phyloP scores from a whole-genome alignment of 2,113 vertebrate genomes.

The Rhynchomys soricoides region DNA sequence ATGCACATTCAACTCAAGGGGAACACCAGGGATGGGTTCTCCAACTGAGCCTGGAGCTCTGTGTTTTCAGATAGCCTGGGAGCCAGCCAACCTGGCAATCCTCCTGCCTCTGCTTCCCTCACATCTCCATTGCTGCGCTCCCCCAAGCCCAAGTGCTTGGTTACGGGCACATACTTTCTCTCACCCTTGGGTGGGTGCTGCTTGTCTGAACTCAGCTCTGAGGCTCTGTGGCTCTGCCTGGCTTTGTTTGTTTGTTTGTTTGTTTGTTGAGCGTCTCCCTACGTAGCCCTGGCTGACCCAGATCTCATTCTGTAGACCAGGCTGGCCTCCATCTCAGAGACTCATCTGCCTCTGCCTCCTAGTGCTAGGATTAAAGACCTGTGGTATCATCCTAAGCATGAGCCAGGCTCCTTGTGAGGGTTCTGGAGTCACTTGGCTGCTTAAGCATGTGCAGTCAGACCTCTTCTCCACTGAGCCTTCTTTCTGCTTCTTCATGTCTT shows the following conservation, averaged over 20 bases:
- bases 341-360: background rate
- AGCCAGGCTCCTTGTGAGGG: background rate
- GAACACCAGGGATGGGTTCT: no score
- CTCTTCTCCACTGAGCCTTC: background rate
- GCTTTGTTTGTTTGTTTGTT: background rate
- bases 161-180: no score
- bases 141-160: background rate
- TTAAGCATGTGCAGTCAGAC: no score
- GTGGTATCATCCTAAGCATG: no score
- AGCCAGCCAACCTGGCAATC: no score
- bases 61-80: background rate
- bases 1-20: background rate
- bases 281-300: background rate
- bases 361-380: background rate
- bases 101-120: background rate
- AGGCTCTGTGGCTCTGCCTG: background rate
- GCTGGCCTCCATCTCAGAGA: background rate
- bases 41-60: no score
- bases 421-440: no score
- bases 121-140: background rate
- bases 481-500: constrained; percentile 12
- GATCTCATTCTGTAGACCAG: background rate
- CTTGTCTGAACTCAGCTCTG: background rate
- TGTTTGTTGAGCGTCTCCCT: background rate
- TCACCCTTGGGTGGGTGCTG: background rate